These are phyloP conservation scores for Raja brachyura DNA, from an alignment of 2,113 vertebrate genomes.

Conservation along the genomic window DNA sequence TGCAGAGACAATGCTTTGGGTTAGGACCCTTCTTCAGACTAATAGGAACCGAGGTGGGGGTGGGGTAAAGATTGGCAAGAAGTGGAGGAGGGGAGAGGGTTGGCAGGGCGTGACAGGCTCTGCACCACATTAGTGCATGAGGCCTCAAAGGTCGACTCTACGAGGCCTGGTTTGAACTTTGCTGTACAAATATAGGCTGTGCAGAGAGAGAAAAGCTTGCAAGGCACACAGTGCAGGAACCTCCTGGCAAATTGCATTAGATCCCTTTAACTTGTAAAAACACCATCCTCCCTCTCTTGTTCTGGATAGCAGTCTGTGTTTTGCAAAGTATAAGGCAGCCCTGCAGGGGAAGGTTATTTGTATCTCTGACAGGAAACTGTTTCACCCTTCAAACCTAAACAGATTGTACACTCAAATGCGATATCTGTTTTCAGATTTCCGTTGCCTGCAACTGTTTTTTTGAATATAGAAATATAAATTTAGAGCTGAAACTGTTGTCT, in stretches of 20 bases:
- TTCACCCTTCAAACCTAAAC: not conserved
- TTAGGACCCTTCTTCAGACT: too few species aligned
- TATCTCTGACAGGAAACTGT: slow-evolving; percentile 20
- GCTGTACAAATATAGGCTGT: not conserved
- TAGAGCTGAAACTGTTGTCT: not conserved
- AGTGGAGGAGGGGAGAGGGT: not conserved
- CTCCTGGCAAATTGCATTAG: not conserved
- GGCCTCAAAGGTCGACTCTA: not conserved
- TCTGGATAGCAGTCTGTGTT: not conserved
- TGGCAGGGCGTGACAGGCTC: not conserved
- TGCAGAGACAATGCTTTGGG: too few species aligned
- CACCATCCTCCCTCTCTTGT: not conserved
- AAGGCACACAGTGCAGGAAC: not conserved
- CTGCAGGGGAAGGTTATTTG: not conserved
- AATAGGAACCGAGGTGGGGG: too few species aligned
- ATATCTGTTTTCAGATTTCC: slow-evolving; percentile 20
- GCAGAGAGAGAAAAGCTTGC: not conserved
- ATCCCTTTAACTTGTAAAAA: not conserved
- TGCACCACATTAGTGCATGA: not conserved
- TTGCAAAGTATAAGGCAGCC: not conserved
- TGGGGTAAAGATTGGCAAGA: too few species aligned
- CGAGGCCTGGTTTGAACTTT: not conserved
- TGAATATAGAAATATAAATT: not conserved
- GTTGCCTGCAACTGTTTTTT: slow-evolving; percentile 17
- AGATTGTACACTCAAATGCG: slow-evolving; percentile 8